Evolutionary conservation across 2,888 invertebrate species (phyloP), one percentile per base, ranked within the genome.

Genomic region (Ptilodon capucinus): DNA sequence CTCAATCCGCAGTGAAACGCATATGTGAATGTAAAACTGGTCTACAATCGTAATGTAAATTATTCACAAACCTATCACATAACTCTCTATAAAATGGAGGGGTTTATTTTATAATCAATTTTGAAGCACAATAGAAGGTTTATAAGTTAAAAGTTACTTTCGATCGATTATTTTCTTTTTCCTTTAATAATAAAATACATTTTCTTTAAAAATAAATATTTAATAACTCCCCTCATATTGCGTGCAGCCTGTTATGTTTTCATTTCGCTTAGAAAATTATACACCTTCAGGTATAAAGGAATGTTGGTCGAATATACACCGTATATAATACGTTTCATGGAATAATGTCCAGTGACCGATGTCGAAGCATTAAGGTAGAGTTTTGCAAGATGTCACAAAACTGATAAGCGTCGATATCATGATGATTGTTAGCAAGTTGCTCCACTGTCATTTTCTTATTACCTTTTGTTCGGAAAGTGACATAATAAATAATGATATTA

Each of bases 331-430:
- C 25, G 35, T n/a, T n/a, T n/a, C 42, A 46, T 40, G 51, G 23
- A 23, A 46, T 60, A 66, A 75, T 71, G 68, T 52, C 48, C 62
- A 57, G 47, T 56, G 61, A 72, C 73, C 64, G 73, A 64, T 55
- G 52, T 61, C 46, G 35, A 43, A 44, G 62, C 53, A 42, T 14
- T 32, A 14, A 13, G 32, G 14, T 13, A 5, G 14, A 32, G 32
- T 32, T 32, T 38, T 18, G 21, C 46, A 49, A 17, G 49, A 32
- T n/a, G 34, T n/a, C 11, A 14, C 14, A 9, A 21, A 57, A 51
- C 51, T 55, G 48, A 54, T 60, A 64, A 51, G 35, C 14, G 38
- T 48, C 52, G 51, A 57, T 43, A 43, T 25, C 44, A 8, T 25
- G 43, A 40, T 43, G 32, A 32, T 28, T 14, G 30, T 4, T n/a